Evolutionary conservation across 2,113 vertebrate species (phyloP), one percentile per base, ranked within the genome.

Genomic region (cattle (Bos taurus)): DNA sequence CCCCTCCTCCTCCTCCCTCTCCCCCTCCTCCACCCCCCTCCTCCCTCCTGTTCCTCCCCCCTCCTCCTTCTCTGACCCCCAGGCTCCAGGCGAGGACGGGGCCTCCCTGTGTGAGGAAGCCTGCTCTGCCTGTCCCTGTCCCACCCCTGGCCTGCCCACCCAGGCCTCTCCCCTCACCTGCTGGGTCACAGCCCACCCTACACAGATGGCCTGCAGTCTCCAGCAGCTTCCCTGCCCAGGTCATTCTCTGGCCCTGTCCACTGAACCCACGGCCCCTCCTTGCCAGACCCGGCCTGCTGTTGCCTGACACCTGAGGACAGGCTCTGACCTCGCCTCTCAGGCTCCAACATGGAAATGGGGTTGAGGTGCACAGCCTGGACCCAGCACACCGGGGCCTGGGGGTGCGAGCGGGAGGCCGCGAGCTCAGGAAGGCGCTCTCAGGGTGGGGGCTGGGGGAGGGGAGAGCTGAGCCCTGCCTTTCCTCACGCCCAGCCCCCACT

Each of bases 11-110:
- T 2, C 28, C 7, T 6, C 10, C 2, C 11, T 8, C 6, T 0
- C 1, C 50, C 1, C 1, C 2, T 3, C 0, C 50, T 1, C 4
- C 50, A 0, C 10, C 2, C 6, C 12, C 9, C 23, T 1, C 7
- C 13, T 0, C 16, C 56, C 9, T 60, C 12, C 16, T 6, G 1
- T 25, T 0, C 28, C 9, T 30, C 28, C 13, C 28, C 12, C 2
- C 2, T 2, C 23, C 25, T 2, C 25, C 3, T 12, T 64, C 23
- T 12, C 64, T 6, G 3, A 10, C 28, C 30, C 28, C 26, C 9
- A 14, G 67, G 52, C 67, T 90, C 43, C 52, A 46, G 88, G 36
- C 36, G 2, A 46, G 28, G 88, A 13, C 36, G 10, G 28, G 26
- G 52, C 48, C 48, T 74, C n/a, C 48, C 9, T 8, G 2, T 7